A percentile compares a stretch with the other conserved stretches of the same genome.
These are phyloP conservation scores for Eupithecia tripunctaria DNA, from an alignment of 2,888 invertebrate genomes.

Conservation along the genomic window DNA sequence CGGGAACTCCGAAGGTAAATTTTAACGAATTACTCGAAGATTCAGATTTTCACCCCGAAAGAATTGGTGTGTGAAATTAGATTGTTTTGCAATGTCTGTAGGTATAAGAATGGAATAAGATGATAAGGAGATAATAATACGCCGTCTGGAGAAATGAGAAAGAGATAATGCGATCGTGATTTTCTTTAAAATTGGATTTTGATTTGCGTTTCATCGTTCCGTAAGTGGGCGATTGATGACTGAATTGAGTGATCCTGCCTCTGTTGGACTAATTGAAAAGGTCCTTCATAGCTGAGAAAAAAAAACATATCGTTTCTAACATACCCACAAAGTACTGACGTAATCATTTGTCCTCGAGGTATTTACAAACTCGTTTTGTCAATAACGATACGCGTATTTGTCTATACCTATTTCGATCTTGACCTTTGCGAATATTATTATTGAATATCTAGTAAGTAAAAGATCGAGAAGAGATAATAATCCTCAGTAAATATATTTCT, in stretches of 20 bases:
- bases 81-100: constrained; percentile 56
- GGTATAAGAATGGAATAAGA: constrained; percentile 29
- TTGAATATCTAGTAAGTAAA: not conserved
- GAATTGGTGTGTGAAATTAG: constrained; percentile 72
- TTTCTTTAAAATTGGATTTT: constrained; percentile 16
- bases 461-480: not conserved
- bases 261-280: not conserved
- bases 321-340: not conserved
- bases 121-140: constrained; percentile 28
- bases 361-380: not conserved
- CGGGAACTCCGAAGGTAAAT: constrained; percentile 51
- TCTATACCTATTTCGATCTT: not conserved
- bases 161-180: constrained; percentile 15
- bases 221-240: constrained; percentile 13
- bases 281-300: not conserved
- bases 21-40: constrained; percentile 69
- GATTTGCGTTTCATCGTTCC: constrained; percentile 14
- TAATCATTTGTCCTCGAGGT: not conserved
- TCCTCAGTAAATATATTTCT: not conserved
- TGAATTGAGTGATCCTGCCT: not conserved
- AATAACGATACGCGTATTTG: not conserved
- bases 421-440: not conserved
- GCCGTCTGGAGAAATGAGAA: constrained; percentile 22
- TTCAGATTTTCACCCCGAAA: constrained; percentile 59
- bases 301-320: not conserved